Percentiles rank a stretch among this genome's conserved stretches.
phyloP scores from a whole-genome alignment of 1,140 invertebrate species.

The Brachionus rotundiformis region DNA sequence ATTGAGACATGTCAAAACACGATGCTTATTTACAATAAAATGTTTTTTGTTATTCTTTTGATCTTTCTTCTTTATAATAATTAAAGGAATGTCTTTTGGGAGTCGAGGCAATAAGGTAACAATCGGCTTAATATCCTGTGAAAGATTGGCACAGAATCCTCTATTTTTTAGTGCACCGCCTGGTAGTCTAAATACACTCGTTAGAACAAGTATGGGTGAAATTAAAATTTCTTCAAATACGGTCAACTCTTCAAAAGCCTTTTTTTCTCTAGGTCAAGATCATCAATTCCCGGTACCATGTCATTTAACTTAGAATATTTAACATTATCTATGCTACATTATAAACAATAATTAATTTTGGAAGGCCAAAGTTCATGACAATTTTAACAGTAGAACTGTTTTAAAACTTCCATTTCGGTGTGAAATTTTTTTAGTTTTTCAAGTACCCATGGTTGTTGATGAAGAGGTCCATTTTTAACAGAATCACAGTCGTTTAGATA shows the following conservation, averaged over 20 bases:
- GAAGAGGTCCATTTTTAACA: conserved; percentile 12
- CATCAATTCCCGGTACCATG: not conserved
- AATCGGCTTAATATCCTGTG: conserved; percentile 1
- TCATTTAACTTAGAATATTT: conserved; percentile 4
- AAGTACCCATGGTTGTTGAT: not conserved
- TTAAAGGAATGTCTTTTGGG: not conserved
- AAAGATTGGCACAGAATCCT: conserved; percentile 3
- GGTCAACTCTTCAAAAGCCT: conserved; percentile 17
- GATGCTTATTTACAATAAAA: not conserved
- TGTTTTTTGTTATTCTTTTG: not conserved
- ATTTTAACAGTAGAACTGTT: not conserved
- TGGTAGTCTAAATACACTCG: conserved; percentile 12
- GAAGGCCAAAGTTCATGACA: conserved; percentile 20
- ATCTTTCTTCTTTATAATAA: not conserved
- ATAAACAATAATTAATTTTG: conserved; percentile 3
- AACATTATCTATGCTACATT: not conserved
- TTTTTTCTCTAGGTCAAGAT: not conserved
- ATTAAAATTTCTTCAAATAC: conserved; percentile 21
- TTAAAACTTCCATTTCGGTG: not conserved
- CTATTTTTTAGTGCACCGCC: not conserved
- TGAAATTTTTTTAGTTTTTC: conserved; percentile 17
- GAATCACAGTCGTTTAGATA: not conserved
- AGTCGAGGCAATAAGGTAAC: not conserved
- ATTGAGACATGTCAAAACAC: conserved; percentile 4
- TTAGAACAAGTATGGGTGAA: conserved; percentile 29